Evolutionary conservation across 1,140 invertebrate species (phyloP).

Genomic region (Dermatophagoides farinae): DNA sequence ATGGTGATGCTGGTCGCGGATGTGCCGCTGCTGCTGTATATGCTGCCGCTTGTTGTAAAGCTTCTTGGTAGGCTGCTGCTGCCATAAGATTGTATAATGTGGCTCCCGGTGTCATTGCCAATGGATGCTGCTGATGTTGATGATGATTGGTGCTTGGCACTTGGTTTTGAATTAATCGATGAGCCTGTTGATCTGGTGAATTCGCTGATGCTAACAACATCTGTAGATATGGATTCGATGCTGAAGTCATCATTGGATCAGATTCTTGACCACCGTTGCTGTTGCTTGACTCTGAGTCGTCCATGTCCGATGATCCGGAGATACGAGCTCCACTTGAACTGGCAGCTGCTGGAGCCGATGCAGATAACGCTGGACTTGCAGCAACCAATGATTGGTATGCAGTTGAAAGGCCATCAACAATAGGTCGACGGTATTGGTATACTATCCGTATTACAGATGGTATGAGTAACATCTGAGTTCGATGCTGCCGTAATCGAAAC

Average conservation of each 20-base stretch:
- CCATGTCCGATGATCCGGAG: neutral
- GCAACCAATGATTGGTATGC: neutral
- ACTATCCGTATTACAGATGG: constrained; percentile 2
- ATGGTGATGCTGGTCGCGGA: no score
- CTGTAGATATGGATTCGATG: no score
- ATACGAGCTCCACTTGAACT: neutral
- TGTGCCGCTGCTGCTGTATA: no score
- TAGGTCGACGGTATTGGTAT: constrained; percentile 3
- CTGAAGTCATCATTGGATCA: no score
- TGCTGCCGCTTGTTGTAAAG: no score
- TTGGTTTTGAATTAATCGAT: neutral
- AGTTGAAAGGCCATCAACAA: neutral
- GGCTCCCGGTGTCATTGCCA: neutral
- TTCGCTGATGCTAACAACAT: no score
- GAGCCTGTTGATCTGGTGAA: neutral
- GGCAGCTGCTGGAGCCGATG: neutral
- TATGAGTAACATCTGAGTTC: neutral
- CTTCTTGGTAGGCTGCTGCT: no score
- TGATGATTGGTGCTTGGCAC: neutral
- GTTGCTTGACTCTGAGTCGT: no score
- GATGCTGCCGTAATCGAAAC: neutral
- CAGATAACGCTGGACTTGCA: neutral
- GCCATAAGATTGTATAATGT: no score
- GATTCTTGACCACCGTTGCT: no score
- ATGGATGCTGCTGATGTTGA: neutral